Base-by-base conservation (phyloP, 2,797 vertebrate genomes). In the Sebastiscus tertius region DNA sequence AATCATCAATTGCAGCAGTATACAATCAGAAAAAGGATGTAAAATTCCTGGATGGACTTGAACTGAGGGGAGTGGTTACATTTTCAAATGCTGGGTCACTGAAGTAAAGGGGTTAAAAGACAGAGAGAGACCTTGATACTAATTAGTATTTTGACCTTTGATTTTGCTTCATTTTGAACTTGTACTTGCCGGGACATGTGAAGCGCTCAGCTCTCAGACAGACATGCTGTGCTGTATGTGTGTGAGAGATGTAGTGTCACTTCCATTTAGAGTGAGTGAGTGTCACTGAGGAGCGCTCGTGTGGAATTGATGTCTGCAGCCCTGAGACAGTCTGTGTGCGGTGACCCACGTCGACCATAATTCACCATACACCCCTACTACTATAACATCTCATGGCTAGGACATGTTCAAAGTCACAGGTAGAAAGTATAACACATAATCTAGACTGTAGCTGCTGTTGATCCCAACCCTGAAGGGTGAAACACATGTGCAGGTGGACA, bases 271-370 rank as follows among this genome's bases (percentile, higher is more conserved):
- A 34, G 24, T 34, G 46, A 49, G 18, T 18, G 67, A 14, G 0
- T 26, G 61, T 71, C 79, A 76, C 66, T 56, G 29, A 54, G 18
- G 18, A 64, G 76, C 29, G 2, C 4, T 75, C 82, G 61, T 74
- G 27, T 75, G 22, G 22, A 79, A 84, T 54, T 70, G 78, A 81
- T 80, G 66, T 75, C 27, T 55, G 54, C 67, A 56, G 63, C 77
- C 85, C 58, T 81, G 77, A 76, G 55, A 76, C 68, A 6, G 27
- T 72, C 42, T 18, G 16, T 60, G n/a, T 42, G n/a, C 54, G 42
- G 24, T 59, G 74, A 66, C 33, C 33, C 65, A 49, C 18, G 22
- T 68, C 71, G 1, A 3, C 72, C 55, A 83, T 79, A 79, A 83
- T 12, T 80, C 16, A 72, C 6, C 6, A 68, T 24, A 26, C 36